A percentile compares a stretch with the other conserved stretches of the same genome.
These are phyloP conservation scores for Coregonus suidteri DNA, from an alignment of 2,797 vertebrate species.

Conservation along the genomic window DNA sequence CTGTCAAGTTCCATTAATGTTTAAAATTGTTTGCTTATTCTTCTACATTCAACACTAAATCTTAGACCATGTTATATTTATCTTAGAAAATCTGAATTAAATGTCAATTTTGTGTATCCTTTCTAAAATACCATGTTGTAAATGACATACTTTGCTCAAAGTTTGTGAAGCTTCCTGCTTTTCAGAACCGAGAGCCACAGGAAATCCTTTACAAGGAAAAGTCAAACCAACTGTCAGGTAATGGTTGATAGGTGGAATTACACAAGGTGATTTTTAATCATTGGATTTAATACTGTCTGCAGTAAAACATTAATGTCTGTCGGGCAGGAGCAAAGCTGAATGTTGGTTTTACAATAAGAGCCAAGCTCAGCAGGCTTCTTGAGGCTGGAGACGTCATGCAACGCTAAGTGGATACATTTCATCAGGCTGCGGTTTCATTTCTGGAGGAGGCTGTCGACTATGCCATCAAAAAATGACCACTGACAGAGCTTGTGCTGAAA, in stretches of 20 bases:
- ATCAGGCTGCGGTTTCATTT: conserved; percentile 32
- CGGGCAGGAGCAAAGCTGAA: conserved; percentile 34
- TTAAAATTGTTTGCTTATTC: neutral
- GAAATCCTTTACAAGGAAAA: conserved; percentile 21
- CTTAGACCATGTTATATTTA: neutral
- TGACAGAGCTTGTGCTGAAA: conserved; percentile 25
- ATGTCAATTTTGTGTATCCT: neutral
- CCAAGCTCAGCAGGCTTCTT: conserved; percentile 31
- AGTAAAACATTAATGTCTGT: conserved; percentile 22
- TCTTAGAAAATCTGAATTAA: neutral
- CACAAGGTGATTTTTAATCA: conserved; percentile 2
- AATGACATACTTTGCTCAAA: conserved; percentile 16
- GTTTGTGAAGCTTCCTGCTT: neutral
- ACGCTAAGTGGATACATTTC: conserved; percentile 28
- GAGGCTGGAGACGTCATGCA: conserved; percentile 32
- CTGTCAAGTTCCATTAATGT: neutral
- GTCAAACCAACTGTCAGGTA: conserved; percentile 27
- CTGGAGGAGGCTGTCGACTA: conserved; percentile 23
- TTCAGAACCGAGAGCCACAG: conserved; percentile 3
- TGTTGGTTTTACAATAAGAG: conserved; percentile 21
- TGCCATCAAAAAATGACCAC: conserved; percentile 25
- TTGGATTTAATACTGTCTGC: neutral
- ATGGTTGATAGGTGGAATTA: conserved; percentile 8
- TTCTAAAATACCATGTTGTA: conserved; percentile 1
- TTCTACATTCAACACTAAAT: neutral